These are phyloP conservation scores for Corythoichthys intestinalis DNA, from an alignment of 2,113 vertebrate genomes.

Conservation along the genomic window DNA sequence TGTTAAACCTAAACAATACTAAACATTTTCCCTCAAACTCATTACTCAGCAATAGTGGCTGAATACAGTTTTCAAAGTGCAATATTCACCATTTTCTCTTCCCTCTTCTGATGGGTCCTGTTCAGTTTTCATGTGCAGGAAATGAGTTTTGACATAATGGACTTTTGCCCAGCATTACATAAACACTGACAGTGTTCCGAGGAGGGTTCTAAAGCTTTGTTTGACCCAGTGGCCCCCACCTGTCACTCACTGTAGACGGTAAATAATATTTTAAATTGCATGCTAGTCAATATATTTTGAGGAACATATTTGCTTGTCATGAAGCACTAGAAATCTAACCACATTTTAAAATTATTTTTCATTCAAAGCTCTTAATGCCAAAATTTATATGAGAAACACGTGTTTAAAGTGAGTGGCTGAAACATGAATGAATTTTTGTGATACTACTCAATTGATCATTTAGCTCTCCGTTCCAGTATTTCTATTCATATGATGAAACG, in stretches of 20 bases:
- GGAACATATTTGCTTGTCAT: slow-evolving; percentile 26
- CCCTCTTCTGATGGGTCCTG: slow-evolving; percentile 61
- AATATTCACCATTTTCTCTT: slow-evolving; percentile 71
- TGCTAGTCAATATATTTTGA: slow-evolving; percentile 8
- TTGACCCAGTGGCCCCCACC: slow-evolving; percentile 47
- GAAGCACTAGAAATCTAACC: slow-evolving; percentile 1
- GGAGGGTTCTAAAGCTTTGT: slow-evolving; percentile 51
- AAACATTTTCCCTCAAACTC: slow-evolving; percentile 49
- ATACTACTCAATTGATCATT: slow-evolving; percentile 31
- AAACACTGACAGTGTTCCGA: slow-evolving; percentile 53
- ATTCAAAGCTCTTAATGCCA: slow-evolving; percentile 5
- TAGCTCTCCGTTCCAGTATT: slow-evolving; percentile 38
- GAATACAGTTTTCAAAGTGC: slow-evolving; percentile 65
- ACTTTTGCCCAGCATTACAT: slow-evolving; percentile 70
- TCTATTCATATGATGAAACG: slow-evolving; percentile 29
- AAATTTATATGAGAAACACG: slow-evolving; percentile 14
- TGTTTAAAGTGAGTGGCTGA: slow-evolving; percentile 15
- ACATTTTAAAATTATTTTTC: slow-evolving; percentile 9
- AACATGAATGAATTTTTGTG: slow-evolving; percentile 3
- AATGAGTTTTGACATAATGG: slow-evolving; percentile 80
- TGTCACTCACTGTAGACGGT: slow-evolving; percentile 47
- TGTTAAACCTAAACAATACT: slow-evolving; percentile 56
- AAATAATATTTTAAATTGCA: slow-evolving; percentile 41
- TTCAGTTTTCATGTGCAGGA: slow-evolving; percentile 73
- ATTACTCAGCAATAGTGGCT: slow-evolving; percentile 64